Percentiles rank a stretch among this genome's conserved stretches.
phyloP scores from a whole-genome alignment of 2,888 invertebrate species.

The Tenodera sinensis region DNA sequence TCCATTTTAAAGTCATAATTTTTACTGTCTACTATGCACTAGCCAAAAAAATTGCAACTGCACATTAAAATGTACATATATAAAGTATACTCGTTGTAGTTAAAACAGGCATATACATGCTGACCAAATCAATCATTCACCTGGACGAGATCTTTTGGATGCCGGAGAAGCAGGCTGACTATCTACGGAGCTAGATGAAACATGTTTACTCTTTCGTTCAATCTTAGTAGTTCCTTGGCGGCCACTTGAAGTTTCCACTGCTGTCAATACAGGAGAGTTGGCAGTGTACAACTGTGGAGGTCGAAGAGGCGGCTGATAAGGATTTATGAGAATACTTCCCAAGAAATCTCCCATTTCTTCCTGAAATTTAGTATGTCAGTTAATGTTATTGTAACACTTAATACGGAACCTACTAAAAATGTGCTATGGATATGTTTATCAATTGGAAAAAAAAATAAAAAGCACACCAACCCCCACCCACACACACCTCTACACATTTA shows the following conservation, averaged over 20 bases:
- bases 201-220: conserved; percentile 48
- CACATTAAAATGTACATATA: no score
- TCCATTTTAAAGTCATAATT: no score
- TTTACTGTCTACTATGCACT: no score
- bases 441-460: no score
- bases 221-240: not conserved
- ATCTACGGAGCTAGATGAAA: conserved; percentile 35
- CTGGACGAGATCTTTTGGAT: conserved; percentile 44
- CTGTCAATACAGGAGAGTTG: not conserved
- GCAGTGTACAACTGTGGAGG: conserved; percentile 31
- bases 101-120: no score
- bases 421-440: no score
- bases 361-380: conserved; percentile 39
- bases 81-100: no score
- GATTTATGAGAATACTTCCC: conserved; percentile 54
- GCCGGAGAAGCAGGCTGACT: conserved; percentile 52
- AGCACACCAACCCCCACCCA: no score
- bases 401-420: no score
- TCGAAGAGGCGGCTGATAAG: conserved; percentile 52
- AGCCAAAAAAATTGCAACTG: no score
- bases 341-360: conserved; percentile 65
- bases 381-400: not conserved
- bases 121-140: conserved; percentile 30
- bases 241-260: not conserved
- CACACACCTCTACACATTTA: no score